phyloP scores from a whole-genome alignment of 2,888 invertebrate species.

The Philonicus albiceps region DNA sequence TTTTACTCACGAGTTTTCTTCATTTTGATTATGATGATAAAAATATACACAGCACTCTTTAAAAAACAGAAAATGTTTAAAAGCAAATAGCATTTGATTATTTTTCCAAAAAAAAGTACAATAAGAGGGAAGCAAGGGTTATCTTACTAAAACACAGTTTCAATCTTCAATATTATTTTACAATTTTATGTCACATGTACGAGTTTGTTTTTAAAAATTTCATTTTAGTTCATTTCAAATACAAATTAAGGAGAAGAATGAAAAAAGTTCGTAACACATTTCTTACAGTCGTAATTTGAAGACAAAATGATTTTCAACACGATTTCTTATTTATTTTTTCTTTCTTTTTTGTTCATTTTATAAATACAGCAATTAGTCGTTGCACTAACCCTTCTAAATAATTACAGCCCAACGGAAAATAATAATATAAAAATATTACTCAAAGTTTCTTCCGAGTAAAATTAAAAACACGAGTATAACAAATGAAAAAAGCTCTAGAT shows the following conservation, averaged over 20 bases:
- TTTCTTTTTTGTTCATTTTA: background rate
- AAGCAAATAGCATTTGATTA: background rate
- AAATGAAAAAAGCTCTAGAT: background rate
- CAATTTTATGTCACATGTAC: constrained; percentile 38
- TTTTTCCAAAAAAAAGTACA: background rate
- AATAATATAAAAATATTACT: background rate
- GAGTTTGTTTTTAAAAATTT: constrained; percentile 32
- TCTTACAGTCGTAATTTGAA: background rate
- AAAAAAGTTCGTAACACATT: background rate
- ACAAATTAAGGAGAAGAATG: background rate
- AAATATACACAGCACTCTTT: too few species aligned
- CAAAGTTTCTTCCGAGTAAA: background rate
- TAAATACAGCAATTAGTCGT: constrained; percentile 1
- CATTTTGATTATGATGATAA: background rate
- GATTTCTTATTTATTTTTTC: background rate
- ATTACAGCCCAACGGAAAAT: background rate
- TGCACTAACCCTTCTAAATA: background rate
- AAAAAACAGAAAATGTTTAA: background rate
- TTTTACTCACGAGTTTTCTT: background rate
- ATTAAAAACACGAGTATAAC: background rate
- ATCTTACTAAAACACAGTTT: background rate
- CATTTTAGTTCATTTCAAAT: constrained; percentile 2
- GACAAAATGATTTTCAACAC: background rate
- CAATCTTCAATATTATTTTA: constrained; percentile 17
- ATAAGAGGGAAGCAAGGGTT: background rate